Evolutionary conservation across 1,140 invertebrate species (phyloP).

Genomic region (Nasonia vitripennis): DNA sequence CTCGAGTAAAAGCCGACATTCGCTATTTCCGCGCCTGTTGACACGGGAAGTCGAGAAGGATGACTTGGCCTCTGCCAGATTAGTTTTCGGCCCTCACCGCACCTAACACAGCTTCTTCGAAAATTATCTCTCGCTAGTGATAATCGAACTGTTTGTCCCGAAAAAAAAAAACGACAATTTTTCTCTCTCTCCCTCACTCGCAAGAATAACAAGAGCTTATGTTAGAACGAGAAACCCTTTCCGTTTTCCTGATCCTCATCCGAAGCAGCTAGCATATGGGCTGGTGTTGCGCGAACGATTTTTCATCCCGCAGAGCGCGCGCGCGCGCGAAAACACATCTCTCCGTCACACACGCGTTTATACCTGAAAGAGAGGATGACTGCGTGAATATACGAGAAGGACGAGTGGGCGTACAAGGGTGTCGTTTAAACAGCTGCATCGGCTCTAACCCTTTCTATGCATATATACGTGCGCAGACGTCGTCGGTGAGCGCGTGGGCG

Average conservation of each 20-base stretch:
- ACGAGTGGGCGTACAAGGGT: slow-evolving; percentile 54
- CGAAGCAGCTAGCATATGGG: not conserved
- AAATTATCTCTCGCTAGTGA: not conserved
- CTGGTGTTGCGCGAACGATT: not conserved
- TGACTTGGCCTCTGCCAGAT: slow-evolving; percentile 30
- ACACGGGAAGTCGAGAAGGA: slow-evolving; percentile 22
- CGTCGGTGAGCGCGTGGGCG: not conserved
- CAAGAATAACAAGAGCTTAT: not conserved
- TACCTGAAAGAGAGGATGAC: slow-evolving; percentile 61
- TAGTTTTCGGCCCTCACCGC: not conserved
- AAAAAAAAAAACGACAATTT: no score
- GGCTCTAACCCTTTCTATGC: slow-evolving; percentile 56
- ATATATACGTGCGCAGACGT: not conserved
- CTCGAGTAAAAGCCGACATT: slow-evolving; percentile 26
- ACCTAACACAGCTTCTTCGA: not conserved
- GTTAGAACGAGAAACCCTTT: not conserved
- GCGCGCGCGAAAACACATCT: slow-evolving; percentile 28
- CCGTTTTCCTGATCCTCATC: not conserved
- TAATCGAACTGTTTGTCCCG: not conserved
- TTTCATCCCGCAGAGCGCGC: slow-evolving; percentile 28
- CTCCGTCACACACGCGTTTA: not conserved
- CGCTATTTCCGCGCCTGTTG: slow-evolving; percentile 30
- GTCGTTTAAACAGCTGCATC: slow-evolving; percentile 67
- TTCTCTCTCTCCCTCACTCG: no score
- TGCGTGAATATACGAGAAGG: slow-evolving; percentile 52